These are phyloP conservation scores for Empidonax alnorum DNA, from an alignment of 2,113 vertebrate genomes.

Conservation along the genomic window DNA sequence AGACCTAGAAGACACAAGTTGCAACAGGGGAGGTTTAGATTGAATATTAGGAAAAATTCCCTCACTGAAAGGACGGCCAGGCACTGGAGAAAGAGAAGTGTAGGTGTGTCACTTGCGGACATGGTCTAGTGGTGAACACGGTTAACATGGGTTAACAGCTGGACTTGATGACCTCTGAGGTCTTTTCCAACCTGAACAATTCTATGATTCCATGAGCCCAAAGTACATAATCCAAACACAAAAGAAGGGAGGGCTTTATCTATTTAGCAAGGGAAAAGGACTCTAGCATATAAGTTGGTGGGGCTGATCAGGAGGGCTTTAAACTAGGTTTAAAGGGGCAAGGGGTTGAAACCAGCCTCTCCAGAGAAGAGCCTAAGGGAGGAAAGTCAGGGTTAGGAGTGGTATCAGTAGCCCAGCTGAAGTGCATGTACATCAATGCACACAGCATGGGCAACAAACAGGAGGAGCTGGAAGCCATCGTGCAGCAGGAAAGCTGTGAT, in stretches of 20 bases:
- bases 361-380: too few species aligned
- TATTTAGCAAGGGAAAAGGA: too few species aligned
- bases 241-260: background rate
- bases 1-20: background rate
- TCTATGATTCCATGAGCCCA: background rate
- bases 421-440: too few species aligned
- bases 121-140: background rate
- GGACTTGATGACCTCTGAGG: background rate
- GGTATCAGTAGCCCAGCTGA: too few species aligned
- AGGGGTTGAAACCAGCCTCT: too few species aligned
- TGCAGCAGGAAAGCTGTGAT: too few species aligned
- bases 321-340: too few species aligned
- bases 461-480: too few species aligned
- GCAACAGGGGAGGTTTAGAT: background rate
- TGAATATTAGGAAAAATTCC: background rate
- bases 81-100: fast-evolving
- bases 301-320: too few species aligned
- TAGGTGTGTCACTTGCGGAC: fast-evolving
- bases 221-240: background rate
- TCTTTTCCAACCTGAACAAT: background rate
- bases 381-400: too few species aligned
- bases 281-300: too few species aligned
- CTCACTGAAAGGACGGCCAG: background rate
- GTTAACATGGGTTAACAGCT: background rate
- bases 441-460: too few species aligned